phyloP scores from a whole-genome alignment of 1,140 invertebrate genomes.

The Sycophaga agraensis region DNA sequence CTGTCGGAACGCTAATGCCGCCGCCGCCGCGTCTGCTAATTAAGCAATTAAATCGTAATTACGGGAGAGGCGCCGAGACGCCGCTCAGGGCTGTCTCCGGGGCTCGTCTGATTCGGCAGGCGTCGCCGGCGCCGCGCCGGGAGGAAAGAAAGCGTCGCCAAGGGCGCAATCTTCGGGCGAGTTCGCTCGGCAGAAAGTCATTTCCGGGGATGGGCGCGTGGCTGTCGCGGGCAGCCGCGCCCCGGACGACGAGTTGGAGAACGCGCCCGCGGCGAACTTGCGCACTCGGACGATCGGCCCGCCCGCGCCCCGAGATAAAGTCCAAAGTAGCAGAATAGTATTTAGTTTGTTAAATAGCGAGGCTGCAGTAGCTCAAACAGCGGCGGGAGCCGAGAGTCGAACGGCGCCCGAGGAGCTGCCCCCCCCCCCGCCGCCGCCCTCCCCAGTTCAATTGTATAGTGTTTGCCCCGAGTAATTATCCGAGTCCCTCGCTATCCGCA shows the following conservation, averaged over 20 bases:
- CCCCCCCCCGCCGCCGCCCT: too few relatives aligned
- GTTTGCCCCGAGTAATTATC: constrained; percentile 51
- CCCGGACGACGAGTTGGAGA: too few relatives aligned
- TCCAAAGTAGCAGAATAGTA: constrained; percentile 23
- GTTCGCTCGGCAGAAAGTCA: constrained; percentile 16
- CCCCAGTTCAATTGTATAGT: constrained; percentile 46
- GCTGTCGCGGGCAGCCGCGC: too few relatives aligned
- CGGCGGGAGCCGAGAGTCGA: constrained; percentile 28
- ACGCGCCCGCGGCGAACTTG: too few relatives aligned
- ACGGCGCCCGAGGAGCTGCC: neutral
- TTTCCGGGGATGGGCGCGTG: too few relatives aligned
- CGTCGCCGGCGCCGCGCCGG: neutral
- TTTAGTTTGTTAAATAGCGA: constrained; percentile 43
- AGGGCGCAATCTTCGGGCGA: neutral
- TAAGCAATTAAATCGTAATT: constrained; percentile 42
- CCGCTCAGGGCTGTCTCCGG: neutral
- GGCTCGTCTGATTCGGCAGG: neutral
- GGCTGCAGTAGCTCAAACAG: constrained; percentile 34
- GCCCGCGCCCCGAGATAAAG: constrained; percentile 3
- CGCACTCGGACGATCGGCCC: too few relatives aligned
- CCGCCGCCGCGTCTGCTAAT: constrained; percentile 37
- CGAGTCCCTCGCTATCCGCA: constrained; percentile 32
- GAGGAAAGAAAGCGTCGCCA: neutral
- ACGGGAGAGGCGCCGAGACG: constrained; percentile 16
- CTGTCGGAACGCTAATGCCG: neutral